Base-by-base conservation (phyloP, 92 coral and sea anemone species). In the Hydrozoanthus gracilis region DNA sequence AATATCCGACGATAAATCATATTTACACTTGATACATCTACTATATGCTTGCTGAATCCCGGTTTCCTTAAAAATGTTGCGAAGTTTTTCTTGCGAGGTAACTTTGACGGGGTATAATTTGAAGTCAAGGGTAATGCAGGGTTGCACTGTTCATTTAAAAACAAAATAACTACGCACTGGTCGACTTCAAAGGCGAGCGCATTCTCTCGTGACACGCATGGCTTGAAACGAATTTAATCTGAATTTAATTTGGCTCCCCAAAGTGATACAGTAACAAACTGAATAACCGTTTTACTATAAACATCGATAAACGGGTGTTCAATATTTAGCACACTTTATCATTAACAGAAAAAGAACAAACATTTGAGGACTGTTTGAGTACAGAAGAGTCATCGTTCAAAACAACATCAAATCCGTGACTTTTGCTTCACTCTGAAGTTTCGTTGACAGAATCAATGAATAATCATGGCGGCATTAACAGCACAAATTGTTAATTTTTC, bases 221-320 rank as follows among this genome's bases (percentile, higher is more conserved):
- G 48, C 9, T 17, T 20, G 66, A 52, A 17, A 76, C 39, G 61
- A 0, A 52, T 27, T 27, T 6, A 17, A 54, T 49, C 20, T 76
- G 49, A 64, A 76, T 76, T 16, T 54, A 76, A 52, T 76, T 76
- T 68, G 45, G 35, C 14, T 4, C 10, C 20, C 66, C 51, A 64
- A 80, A 64, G 15, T 48, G 73, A 80, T 80, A 80, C 85, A n/a
- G 85, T 80, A 80, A 61, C 61, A 17, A 10, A 50, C 49, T n/a
- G 49, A 46, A 15, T 8, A 35, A 15, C 35, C 52, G 46, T 15
- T 45, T 47, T 61, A 5, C 39, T 14, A 8, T 68, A 68, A 45
- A 44, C 20, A 79, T 10, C 3, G 51, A 9, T 65, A n/a, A 18
- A 44, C 9, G 58, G 73, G 11, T 44, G 51, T 35, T 67, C 47